phyloP scores from a whole-genome alignment of 2,888 invertebrate genomes.

The Achlya flavicornis region DNA sequence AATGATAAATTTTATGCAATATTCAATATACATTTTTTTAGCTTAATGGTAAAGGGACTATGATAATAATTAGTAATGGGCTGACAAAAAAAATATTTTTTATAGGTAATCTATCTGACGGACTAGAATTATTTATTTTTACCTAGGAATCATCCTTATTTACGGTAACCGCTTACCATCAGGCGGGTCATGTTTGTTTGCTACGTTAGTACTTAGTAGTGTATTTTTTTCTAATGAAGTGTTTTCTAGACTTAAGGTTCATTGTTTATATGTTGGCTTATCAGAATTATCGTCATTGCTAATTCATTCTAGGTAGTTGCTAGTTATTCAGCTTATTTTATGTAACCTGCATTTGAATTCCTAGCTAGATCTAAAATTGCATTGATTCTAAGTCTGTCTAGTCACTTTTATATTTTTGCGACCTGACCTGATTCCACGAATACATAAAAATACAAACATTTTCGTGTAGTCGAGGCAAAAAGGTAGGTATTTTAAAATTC shows the following conservation, averaged over 20 bases:
- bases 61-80: not conserved
- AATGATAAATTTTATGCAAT: slow-evolving; percentile 21
- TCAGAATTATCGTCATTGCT: not conserved
- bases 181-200: too few species aligned
- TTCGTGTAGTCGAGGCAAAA: not conserved
- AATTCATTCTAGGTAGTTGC: too few species aligned
- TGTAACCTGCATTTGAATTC: not conserved
- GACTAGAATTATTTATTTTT: too few species aligned
- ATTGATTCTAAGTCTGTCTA: not conserved
- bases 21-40: slow-evolving; percentile 17
- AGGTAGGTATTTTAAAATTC: not conserved
- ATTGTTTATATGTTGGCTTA: not conserved
- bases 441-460: not conserved
- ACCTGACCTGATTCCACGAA: not conserved
- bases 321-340: not conserved
- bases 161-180: too few species aligned
- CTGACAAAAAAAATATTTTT: too few species aligned
- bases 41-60: slow-evolving; percentile 2
- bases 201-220: too few species aligned
- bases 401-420: not conserved
- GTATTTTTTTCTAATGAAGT: not conserved
- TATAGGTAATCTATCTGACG: too few species aligned
- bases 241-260: not conserved
- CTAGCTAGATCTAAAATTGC: not conserved
- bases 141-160: too few species aligned